These are phyloP conservation scores for Salvelinus alpinus DNA, from an alignment of 2,113 vertebrate genomes.

Conservation along the genomic window DNA sequence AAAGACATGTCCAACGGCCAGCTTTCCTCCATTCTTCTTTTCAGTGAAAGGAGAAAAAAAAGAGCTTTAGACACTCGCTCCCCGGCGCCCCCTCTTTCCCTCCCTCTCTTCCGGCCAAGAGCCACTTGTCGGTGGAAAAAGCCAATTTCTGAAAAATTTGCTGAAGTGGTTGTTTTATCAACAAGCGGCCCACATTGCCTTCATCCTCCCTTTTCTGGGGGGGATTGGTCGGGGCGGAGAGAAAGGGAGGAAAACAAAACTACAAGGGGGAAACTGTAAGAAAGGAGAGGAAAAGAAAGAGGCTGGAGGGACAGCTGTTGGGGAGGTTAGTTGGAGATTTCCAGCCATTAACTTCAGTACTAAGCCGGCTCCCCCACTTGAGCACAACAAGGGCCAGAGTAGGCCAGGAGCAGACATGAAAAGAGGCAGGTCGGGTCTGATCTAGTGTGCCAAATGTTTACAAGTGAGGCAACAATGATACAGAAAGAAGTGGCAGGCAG, in stretches of 20 bases:
- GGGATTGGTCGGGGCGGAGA: slow-evolving; percentile 22
- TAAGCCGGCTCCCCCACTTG: slow-evolving; percentile 74
- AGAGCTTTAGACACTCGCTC: slow-evolving; percentile 56
- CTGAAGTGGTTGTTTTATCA: slow-evolving; percentile 61
- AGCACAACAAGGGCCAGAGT: slow-evolving; percentile 71
- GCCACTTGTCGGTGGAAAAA: slow-evolving; percentile 23
- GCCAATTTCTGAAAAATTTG: slow-evolving; percentile 21
- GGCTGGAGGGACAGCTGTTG: slow-evolving; percentile 69
- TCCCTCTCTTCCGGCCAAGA: slow-evolving; percentile 18
- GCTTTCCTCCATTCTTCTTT: slow-evolving; percentile 15
- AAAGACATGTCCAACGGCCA: not conserved
- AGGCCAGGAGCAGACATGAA: slow-evolving; percentile 64
- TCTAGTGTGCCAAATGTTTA: slow-evolving; percentile 76
- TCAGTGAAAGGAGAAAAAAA: slow-evolving; percentile 65
- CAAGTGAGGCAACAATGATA: slow-evolving; percentile 70
- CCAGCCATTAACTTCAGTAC: slow-evolving; percentile 79
- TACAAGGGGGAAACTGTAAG: slow-evolving; percentile 38
- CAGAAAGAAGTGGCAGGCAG: slow-evolving; percentile 46
- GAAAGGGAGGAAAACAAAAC: slow-evolving; percentile 46
- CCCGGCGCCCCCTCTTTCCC: slow-evolving; percentile 46
- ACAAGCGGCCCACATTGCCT: slow-evolving; percentile 58
- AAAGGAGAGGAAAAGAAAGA: slow-evolving; percentile 48
- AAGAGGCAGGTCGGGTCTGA: slow-evolving; percentile 73
- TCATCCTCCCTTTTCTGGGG: slow-evolving; percentile 34
- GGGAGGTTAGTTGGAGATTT: slow-evolving; percentile 81